Base-by-base conservation (phyloP, 2,797 vertebrate species). In the Parauchenoglanis punctatus region DNA sequence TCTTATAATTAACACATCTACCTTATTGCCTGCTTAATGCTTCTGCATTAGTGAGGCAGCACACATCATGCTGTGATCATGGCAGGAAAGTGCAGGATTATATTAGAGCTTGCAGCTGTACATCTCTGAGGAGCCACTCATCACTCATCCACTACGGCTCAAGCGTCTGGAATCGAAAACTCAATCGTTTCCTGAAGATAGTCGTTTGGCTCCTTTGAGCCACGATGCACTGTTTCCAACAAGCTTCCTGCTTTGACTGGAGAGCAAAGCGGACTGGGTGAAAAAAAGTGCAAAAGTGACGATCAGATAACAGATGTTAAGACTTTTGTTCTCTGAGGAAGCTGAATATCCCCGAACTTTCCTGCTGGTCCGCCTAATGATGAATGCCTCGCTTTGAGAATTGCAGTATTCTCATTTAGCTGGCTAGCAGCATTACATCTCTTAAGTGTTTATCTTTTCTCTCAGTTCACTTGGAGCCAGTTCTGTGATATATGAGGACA, bases 251-350 rank as follows among this genome's bases (percentile, higher is more conserved):
- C 84, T 76, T 65, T 65, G 46, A 15, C 78, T 23, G 35, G 49
- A 31, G 59, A 85, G 84, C 31, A 49, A 65, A 56, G 28, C 70
- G 17, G 3, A 20, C 65, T 31, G 23, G 17, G 46, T 46, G 18
- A 25, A 10, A 0, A 25, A 73, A n/a, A 1, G 58, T 73, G 28
- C n/a, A 52, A 59, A 81, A 44, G 35, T 44, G 58, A 81, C 31
- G 73, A 83, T 46, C 84, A 70, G 59, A 78, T 83, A 81, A 83
- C 85, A 88, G 59, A 83, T 78, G 52, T 82, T 65, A 78, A 61
- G 52, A 54, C n/a, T 83, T 83, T 83, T 72, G 65, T 81, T 78
- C 86, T 31, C 73, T 11, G 61, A 83, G 68, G 84, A 88, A 75
- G 44, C 56, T 7, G 46, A 67, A 83, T 54, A 17, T 54, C 59